Evolutionary conservation across 2,113 vertebrate species (phyloP).

Genomic region (Corythoichthys intestinalis): DNA sequence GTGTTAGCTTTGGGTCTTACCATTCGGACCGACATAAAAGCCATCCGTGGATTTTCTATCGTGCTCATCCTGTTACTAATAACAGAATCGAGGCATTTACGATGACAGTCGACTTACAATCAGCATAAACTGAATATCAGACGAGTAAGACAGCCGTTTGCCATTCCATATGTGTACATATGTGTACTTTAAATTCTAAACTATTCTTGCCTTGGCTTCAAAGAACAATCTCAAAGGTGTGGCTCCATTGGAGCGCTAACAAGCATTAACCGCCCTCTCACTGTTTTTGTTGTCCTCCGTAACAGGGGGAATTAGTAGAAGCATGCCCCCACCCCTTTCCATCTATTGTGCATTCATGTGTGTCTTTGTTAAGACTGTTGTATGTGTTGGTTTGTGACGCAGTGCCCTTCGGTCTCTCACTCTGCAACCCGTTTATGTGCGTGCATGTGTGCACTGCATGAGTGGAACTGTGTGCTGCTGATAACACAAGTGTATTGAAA

Average conservation of each 20-base stretch:
- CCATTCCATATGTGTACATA: background rate
- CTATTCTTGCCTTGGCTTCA: background rate
- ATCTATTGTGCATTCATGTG: slow-evolving; percentile 23
- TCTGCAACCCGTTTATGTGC: slow-evolving; percentile 41
- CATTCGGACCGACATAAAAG: background rate
- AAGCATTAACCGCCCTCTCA: background rate
- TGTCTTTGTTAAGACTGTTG: slow-evolving; percentile 13
- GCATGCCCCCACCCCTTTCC: slow-evolving; percentile 25
- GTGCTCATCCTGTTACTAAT: too few relatives aligned
- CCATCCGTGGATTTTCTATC: background rate
- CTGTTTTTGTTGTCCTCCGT: slow-evolving; percentile 23
- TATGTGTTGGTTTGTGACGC: slow-evolving; percentile 29
- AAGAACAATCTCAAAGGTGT: background rate
- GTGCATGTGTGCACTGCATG: slow-evolving; percentile 42
- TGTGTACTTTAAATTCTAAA: background rate
- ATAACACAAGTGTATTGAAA: slow-evolving; percentile 47
- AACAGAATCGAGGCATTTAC: background rate
- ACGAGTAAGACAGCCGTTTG: background rate
- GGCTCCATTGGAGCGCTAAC: background rate
- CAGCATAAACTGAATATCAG: background rate
- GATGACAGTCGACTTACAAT: background rate
- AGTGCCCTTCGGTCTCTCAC: slow-evolving; percentile 37
- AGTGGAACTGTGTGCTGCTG: slow-evolving; percentile 56
- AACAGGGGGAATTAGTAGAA: slow-evolving; percentile 42
- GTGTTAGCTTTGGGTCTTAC: background rate